Percentiles rank a stretch among this genome's conserved stretches.
Evolutionary conservation across 2,113 vertebrate species (phyloP).

Genomic region (Meleagris gallopavo): DNA sequence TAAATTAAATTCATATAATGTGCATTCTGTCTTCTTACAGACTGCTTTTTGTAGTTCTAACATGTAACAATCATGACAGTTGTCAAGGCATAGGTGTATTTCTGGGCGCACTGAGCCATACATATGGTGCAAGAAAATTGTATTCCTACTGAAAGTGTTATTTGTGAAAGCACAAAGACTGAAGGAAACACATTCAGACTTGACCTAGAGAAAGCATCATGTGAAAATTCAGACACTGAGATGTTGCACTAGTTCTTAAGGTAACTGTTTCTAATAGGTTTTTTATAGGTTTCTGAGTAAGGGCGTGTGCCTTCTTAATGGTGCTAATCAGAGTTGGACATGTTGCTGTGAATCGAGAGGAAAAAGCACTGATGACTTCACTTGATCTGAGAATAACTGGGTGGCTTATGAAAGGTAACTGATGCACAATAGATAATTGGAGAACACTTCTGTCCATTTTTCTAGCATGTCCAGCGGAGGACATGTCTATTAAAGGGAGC

Average conservation of each 20-base stretch:
- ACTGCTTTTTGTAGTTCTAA: background rate
- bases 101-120: background rate
- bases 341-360: background rate
- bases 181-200: background rate
- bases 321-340: background rate
- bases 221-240: background rate
- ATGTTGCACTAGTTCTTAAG: background rate
- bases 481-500: background rate
- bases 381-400: background rate
- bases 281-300: background rate
- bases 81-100: background rate
- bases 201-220: background rate
- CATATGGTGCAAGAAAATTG: background rate
- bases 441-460: background rate
- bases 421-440: background rate
- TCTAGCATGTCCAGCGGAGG: background rate
- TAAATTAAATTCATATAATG: fast-evolving
- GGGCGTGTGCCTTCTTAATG: background rate
- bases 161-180: background rate
- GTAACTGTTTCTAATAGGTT: background rate
- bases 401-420: background rate
- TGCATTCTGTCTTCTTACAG: background rate
- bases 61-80: fast-evolving
- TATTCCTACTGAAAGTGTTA: background rate
- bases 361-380: background rate